These are phyloP conservation scores for Astreopora myriophthalma DNA, from an alignment of 64 coral and sea anemone species.

Conservation along the genomic window DNA sequence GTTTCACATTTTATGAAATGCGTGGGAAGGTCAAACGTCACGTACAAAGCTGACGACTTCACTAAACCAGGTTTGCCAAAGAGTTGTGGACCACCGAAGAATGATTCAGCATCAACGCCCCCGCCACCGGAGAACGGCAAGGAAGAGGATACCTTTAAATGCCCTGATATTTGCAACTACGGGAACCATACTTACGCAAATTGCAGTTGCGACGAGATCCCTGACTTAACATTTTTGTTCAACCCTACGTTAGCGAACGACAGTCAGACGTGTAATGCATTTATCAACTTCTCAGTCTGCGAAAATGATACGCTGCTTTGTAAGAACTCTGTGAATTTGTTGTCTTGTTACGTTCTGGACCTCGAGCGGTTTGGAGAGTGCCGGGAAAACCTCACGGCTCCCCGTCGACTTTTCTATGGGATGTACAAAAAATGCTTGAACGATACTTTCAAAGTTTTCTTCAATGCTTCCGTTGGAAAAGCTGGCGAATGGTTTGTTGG, in stretches of 20 bases:
- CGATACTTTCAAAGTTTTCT: conserved; percentile 16
- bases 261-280: background rate
- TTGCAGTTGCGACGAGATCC: background rate
- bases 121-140: background rate
- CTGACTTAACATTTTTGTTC: background rate
- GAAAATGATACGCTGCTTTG: background rate
- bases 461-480: background rate
- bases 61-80: background rate
- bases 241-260: background rate
- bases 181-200: background rate
- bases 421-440: background rate
- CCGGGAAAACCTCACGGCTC: background rate
- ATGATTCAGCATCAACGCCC: background rate
- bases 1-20: conserved; percentile 1
- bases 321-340: conserved; percentile 10
- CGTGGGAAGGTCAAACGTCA: background rate
- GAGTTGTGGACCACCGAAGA: background rate
- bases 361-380: background rate
- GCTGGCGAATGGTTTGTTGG: background rate
- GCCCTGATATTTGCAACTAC: background rate
- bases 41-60: background rate
- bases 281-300: background rate
- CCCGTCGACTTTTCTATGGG: background rate
- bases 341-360: background rate
- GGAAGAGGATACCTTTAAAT: background rate